Conservation (phyloP, 2,797 vertebrate genomes). For the Hydrophis major region DNA sequence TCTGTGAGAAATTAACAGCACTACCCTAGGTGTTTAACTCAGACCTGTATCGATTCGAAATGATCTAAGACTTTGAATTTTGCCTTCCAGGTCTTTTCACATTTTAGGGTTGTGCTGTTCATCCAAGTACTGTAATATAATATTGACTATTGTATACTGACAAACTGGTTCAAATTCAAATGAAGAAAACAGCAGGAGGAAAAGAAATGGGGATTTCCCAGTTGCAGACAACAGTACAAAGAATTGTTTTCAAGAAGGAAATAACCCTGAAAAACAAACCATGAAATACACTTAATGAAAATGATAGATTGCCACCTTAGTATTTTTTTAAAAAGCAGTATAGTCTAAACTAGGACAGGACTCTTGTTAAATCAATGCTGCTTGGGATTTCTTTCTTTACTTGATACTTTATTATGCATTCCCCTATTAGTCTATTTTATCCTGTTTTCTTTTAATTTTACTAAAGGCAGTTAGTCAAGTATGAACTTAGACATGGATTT, state of each 20-base stretch:
- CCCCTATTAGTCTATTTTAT: neutral
- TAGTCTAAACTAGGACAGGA: neutral
- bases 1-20: neutral
- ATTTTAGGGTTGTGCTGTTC: neutral
- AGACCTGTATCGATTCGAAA: neutral
- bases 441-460: neutral
- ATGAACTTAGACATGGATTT: neutral
- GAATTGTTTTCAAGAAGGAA: constrained; percentile 57
- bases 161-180: neutral
- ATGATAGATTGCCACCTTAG: neutral
- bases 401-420: neutral
- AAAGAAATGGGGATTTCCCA: constrained; percentile 8
- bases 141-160: neutral
- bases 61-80: neutral
- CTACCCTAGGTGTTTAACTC: neutral
- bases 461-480: neutral
- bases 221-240: constrained; percentile 29
- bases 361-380: neutral
- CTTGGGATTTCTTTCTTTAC: neutral
- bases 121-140: neutral
- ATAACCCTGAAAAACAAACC: constrained; percentile 58
- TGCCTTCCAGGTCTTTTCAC: neutral
- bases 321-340: constrained; percentile 20
- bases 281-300: constrained; percentile 43
- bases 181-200: neutral